Evolutionary conservation across 2,797 vertebrate species (phyloP), one percentile per base, ranked within the genome.

Genomic region (Catharus ustulatus): DNA sequence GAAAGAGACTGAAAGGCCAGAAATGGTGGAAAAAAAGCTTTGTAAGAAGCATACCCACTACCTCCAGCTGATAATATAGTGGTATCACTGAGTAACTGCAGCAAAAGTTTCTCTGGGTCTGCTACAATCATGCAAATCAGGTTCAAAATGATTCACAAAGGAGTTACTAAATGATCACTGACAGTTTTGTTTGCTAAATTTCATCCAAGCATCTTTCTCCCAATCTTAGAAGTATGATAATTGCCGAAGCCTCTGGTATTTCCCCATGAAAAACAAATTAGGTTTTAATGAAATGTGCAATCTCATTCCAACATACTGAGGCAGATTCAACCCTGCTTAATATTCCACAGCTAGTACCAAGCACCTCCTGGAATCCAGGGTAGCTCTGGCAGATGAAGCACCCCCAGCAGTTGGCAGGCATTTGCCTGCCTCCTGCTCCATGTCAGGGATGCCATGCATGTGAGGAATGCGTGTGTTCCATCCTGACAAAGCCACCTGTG

Each of bases 201-300:
- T 91, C 84, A 94, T 42, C 67, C 87, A 84, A 71, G 80, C 68
- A 83, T 96, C 96, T 80, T 95, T 90, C 85, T 87, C 85, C n/a
- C 66, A n/a, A 4, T 92, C 88, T 94, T 96, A 89, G 40, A 95
- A 94, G 62, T 36, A 85, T 10, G 36, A 22, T 94, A 96, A 96
- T 38, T 96, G 77, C 84, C 3, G 4, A 63, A 51, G 72, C 88
- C 80, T 77, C 86, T 74, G 54, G 64, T 96, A 84, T 64, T 94
- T 94, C 89, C 80, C 78, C 68, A 81, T 89, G 89, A 96, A 79
- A 93, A 87, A 63, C 75, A 96, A 92, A 87, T 82, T 36, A 95
- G 36, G 54, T 34, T 93, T 64, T 96, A 88, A 94, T 59, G 79
- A 85, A 96, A 96, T 42, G 93, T 15, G 57, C 86, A 88, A 80